Percentiles rank a stretch among this genome's conserved stretches.
Evolutionary conservation across 2,888 invertebrate genomes (phyloP).

Genomic region (Drepanosiphum platanoidis): DNA sequence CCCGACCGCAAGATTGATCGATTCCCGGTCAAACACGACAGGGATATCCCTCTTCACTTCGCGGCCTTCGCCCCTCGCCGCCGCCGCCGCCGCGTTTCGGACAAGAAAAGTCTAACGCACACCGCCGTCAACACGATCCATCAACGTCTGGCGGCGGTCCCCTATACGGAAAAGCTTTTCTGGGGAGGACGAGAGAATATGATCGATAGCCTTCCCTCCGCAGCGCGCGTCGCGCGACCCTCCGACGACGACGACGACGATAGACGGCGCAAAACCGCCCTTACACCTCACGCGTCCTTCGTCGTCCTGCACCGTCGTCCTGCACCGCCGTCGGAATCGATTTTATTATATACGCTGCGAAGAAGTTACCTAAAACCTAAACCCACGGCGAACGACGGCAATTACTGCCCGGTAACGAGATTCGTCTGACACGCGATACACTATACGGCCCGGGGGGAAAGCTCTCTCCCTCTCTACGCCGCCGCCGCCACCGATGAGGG

Average conservation of each 20-base stretch:
- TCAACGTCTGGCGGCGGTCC: slow-evolving; percentile 55
- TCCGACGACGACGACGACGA: not conserved
- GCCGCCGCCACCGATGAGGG: not conserved
- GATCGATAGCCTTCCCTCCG: slow-evolving; percentile 51
- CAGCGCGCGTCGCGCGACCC: not conserved
- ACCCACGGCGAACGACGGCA: slow-evolving; percentile 42
- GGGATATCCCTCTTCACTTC: slow-evolving; percentile 20
- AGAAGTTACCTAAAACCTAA: slow-evolving; percentile 56
- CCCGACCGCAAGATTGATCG: slow-evolving; percentile 58
- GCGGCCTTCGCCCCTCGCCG: not conserved
- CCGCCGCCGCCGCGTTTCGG: slow-evolving; percentile 8
- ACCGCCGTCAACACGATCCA: slow-evolving; percentile 59
- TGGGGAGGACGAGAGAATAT: slow-evolving; percentile 42
- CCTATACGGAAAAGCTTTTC: slow-evolving; percentile 46
- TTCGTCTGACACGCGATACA: slow-evolving; percentile 59
- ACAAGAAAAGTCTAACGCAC: slow-evolving; percentile 58
- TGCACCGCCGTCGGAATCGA: slow-evolving; percentile 23
- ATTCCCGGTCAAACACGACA: slow-evolving; percentile 55
- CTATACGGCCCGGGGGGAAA: not conserved
- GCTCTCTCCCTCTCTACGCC: not conserved
- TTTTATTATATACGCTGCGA: slow-evolving; percentile 48
- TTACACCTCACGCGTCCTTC: not conserved
- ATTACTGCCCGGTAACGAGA: slow-evolving; percentile 56
- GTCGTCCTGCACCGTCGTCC: not conserved
- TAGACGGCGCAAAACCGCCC: slow-evolving; percentile 2